Evolutionary conservation across 2,113 vertebrate genomes (phyloP).

Genomic region (Coregonus clupeaformis): DNA sequence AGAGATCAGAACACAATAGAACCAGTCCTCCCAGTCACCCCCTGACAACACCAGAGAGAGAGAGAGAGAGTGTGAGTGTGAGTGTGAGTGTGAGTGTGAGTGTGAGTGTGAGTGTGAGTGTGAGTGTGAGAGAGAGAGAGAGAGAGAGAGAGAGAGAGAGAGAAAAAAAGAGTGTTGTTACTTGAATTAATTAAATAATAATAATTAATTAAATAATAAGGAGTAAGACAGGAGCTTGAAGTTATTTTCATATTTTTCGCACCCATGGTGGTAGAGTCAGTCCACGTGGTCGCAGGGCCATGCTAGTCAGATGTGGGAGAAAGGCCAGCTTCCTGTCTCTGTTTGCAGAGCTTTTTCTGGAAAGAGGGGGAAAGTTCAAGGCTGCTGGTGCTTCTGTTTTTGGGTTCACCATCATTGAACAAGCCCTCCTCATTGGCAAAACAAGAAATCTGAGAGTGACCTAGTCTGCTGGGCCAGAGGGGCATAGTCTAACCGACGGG

Average conservation of each 20-base stretch:
- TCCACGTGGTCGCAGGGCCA: too few relatives aligned
- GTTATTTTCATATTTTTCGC: too few relatives aligned
- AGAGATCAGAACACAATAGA: too few relatives aligned
- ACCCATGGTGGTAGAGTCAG: too few relatives aligned
- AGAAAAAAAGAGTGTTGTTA: too few relatives aligned
- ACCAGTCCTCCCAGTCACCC: too few relatives aligned
- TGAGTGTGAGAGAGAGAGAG: too few relatives aligned
- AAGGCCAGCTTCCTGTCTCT: constrained; percentile 34
- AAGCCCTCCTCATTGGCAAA: constrained; percentile 43
- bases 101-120: too few relatives aligned
- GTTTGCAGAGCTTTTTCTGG: constrained; percentile 58
- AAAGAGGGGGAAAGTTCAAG: constrained; percentile 63
- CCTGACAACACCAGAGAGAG: not conserved
- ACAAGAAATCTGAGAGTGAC: not conserved
- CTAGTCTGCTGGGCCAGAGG: constrained; percentile 2
- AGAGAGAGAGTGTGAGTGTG: not conserved
- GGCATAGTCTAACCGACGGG: not conserved
- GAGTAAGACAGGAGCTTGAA: too few relatives aligned
- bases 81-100: too few relatives aligned
- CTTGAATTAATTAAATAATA: too few relatives aligned
- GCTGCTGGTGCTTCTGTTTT: constrained; percentile 36
- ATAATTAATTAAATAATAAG: too few relatives aligned
- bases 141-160: not conserved
- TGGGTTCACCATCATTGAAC: constrained; percentile 46
- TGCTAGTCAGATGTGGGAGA: constrained; percentile 20